Conservation (phyloP, 2,888 invertebrate species). For the Lasioglossum leucozonium region DNA sequence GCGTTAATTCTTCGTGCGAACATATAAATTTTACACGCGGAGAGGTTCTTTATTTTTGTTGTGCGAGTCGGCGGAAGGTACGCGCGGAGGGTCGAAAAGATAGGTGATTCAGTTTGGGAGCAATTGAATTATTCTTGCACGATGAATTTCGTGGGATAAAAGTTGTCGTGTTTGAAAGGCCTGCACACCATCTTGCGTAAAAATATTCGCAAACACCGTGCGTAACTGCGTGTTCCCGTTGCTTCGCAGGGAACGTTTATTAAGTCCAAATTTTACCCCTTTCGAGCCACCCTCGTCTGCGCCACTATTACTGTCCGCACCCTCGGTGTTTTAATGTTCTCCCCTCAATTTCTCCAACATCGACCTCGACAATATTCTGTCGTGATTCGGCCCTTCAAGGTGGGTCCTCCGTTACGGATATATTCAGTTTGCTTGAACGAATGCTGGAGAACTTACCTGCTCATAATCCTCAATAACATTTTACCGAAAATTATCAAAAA, state of each 20-base stretch:
- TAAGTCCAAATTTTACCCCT: conserved; percentile 74
- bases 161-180: neutral
- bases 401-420: conserved; percentile 49
- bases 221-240: conserved; percentile 51
- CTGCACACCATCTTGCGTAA: conserved; percentile 19
- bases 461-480: neutral
- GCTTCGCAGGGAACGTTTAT: conserved; percentile 65
- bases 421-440: conserved; percentile 47
- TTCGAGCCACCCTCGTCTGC: conserved; percentile 72
- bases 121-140: conserved; percentile 8
- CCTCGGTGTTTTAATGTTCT: conserved; percentile 78
- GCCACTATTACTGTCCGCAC: conserved; percentile 76
- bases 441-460: conserved; percentile 14
- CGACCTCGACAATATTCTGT: conserved; percentile 70
- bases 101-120: neutral
- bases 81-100: neutral
- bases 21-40: neutral
- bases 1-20: neutral
- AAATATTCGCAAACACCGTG: conserved; percentile 36
- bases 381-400: conserved; percentile 72
- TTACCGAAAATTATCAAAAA: neutral
- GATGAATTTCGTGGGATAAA: neutral
- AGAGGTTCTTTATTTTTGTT: neutral
- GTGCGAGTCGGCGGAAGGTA: neutral
- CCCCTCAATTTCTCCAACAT: conserved; percentile 76